Base-by-base conservation (phyloP, 1,140 invertebrate species). In the Drosophila ohnishii region DNA sequence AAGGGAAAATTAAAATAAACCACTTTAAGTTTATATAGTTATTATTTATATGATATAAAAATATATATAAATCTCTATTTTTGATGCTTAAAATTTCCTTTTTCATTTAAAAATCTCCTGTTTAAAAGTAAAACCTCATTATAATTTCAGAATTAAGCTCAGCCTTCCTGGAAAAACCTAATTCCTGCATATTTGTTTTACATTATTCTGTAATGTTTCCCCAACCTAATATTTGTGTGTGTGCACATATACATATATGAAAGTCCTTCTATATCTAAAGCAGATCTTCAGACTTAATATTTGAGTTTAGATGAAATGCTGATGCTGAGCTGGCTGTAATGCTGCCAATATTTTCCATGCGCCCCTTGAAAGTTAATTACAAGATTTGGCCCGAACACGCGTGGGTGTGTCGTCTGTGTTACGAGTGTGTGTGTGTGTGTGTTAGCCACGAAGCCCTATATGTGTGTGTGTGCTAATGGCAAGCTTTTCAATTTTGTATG, bases 331-430 rank as follows among this genome's bases (percentile, higher is more conserved):
- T 42, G 37, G 66, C 67, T 53, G 62, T 81, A 63, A 55, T 63
- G 67, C 56, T 71, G 65, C 75, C 75, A 81, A 85, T 78, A 81
- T 86, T 71, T 70, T 67, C 60, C 51, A 60, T 58, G 64, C n/a
- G 61, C 78, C 61, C 74, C 82, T 86, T 72, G 30, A 85, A 86
- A 85, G 78, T 80, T 85, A 81, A 85, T 85, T 81, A 81, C 55
- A 81, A 86, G 69, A 78, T 81, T 76, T 56, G 62, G 45, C 47
- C 39, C 47, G 3, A 34, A 58, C 32, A 28, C 5, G 48, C 22
- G 48, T 63, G 37, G 40, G 35, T 62, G 19, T 39, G 35, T 34
- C n/a, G 6, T n/a, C 25, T n/a, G 22, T 28, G 9, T 19, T 9
- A n/a, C 13, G 6, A 28, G 25, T 25, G 25, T 25, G 25, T 28